Evolutionary conservation across 2,113 vertebrate species (phyloP).

Genomic region (Gnathonemus echidnorhynchus): DNA sequence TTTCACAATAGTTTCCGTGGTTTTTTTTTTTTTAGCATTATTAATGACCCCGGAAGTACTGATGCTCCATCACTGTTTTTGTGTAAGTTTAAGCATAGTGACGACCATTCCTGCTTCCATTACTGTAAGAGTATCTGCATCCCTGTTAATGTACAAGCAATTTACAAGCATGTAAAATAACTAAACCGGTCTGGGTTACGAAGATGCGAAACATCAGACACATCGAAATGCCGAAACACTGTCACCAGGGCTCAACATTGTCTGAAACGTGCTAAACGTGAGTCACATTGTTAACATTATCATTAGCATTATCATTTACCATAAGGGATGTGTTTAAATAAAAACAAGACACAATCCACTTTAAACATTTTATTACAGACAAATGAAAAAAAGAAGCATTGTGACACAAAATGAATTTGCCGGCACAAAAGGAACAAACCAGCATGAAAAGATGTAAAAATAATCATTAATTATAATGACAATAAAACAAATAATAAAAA

Average conservation of each 20-base stretch:
- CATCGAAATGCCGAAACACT: neutral
- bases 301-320: neutral
- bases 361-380: constrained; percentile 94
- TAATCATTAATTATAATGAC: constrained; percentile 50
- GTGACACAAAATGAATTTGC: constrained; percentile 71
- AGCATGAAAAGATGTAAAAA: constrained; percentile 51
- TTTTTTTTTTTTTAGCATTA: neutral
- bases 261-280: neutral
- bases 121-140: neutral
- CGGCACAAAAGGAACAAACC: constrained; percentile 57
- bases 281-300: neutral
- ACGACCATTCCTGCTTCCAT: neutral
- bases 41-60: neutral
- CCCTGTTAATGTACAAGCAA: neutral
- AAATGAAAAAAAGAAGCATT: constrained; percentile 82
- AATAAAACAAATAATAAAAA: constrained; percentile 50
- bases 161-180: neutral
- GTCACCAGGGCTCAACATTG: neutral
- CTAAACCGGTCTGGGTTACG: neutral
- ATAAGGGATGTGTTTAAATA: neutral
- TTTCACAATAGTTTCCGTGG: neutral
- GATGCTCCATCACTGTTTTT: neutral
- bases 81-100: neutral
- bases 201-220: neutral
- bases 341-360: constrained; percentile 44